Percentiles rank a stretch among this genome's conserved stretches.
These are phyloP conservation scores for Cynaeus angustus DNA, from an alignment of 2,888 invertebrate genomes.

Conservation along the genomic window DNA sequence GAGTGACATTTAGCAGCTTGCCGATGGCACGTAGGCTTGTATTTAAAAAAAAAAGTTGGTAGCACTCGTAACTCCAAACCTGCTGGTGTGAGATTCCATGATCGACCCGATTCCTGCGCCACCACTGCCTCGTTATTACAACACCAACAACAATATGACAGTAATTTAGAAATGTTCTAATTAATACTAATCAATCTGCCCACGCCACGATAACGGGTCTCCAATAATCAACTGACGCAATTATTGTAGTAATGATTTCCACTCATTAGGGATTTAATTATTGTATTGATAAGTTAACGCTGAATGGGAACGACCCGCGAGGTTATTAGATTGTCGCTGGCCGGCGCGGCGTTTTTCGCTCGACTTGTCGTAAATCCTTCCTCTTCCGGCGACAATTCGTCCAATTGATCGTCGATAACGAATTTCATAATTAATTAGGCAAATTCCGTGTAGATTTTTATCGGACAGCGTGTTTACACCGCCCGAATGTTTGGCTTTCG, in stretches of 20 bases:
- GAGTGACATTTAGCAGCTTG: too few species aligned
- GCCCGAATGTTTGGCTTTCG: conserved; percentile 33
- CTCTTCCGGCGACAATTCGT: conserved; percentile 34
- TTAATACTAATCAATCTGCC: conserved; percentile 64
- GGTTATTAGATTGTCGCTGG: conserved; percentile 46
- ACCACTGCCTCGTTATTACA: conserved; percentile 16
- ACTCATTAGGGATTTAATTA: conserved; percentile 66
- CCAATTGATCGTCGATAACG: conserved; percentile 7
- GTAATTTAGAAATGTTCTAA: conserved; percentile 60
- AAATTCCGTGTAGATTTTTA: conserved; percentile 38
- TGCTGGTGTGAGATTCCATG: background rate
- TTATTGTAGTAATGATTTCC: conserved; percentile 63
- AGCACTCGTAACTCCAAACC: too few species aligned
- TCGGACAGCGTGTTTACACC: conserved; percentile 31
- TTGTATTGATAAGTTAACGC: conserved; percentile 59
- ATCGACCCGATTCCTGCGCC: conserved; percentile 9
- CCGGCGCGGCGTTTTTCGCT: conserved; percentile 12
- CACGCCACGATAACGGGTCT: conserved; percentile 55
- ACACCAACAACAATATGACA: conserved; percentile 52
- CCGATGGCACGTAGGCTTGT: too few species aligned
- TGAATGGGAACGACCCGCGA: conserved; percentile 60
- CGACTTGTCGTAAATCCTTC: conserved; percentile 20
- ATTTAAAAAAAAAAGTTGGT: too few species aligned
- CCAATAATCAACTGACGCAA: conserved; percentile 61
- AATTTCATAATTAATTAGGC: conserved; percentile 35